These are phyloP conservation scores for Eucriotettix oculatus DNA, from an alignment of 2,888 invertebrate species.

Conservation along the genomic window DNA sequence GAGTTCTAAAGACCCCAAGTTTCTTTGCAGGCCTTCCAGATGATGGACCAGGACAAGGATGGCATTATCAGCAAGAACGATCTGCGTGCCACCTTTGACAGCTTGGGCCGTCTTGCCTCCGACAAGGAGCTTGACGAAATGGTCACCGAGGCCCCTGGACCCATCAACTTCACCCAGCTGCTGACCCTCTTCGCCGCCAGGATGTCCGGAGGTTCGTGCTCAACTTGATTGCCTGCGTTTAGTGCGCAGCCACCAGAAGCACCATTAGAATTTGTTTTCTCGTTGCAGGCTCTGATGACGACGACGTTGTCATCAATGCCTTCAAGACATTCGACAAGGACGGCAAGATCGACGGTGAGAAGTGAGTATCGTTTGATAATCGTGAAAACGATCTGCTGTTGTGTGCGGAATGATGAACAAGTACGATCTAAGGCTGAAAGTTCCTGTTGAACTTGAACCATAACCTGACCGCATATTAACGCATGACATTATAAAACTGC, in stretches of 20 bases:
- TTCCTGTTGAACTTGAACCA: background rate
- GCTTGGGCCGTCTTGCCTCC: slow-evolving; percentile 72
- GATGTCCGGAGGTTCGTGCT: slow-evolving; percentile 57
- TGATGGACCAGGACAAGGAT: slow-evolving; percentile 93
- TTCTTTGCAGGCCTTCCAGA: slow-evolving; percentile 63
- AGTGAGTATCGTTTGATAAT: slow-evolving; percentile 26
- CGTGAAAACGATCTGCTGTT: no score
- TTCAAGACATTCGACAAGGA: slow-evolving; percentile 84
- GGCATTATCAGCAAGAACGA: slow-evolving; percentile 75
- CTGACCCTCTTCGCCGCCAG: slow-evolving; percentile 81
- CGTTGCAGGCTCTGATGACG: slow-evolving; percentile 57
- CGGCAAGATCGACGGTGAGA: slow-evolving; percentile 77
- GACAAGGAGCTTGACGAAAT: slow-evolving; percentile 86
- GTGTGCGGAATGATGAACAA: background rate
- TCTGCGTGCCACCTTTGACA: slow-evolving; percentile 81
- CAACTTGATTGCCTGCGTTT: background rate
- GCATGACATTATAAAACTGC: no score
- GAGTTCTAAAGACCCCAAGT: background rate
- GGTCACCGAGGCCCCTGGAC: slow-evolving; percentile 74
- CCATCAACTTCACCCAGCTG: slow-evolving; percentile 90
- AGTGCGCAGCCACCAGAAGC: background rate
- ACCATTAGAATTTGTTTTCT: background rate
- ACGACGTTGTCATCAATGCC: slow-evolving; percentile 79
- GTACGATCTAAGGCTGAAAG: slow-evolving; percentile 2
- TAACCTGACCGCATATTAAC: background rate